Percentiles rank a stretch among this genome's conserved stretches.
Evolutionary conservation across 1,140 invertebrate genomes (phyloP).

Genomic region (Trinorchestia longiramus): DNA sequence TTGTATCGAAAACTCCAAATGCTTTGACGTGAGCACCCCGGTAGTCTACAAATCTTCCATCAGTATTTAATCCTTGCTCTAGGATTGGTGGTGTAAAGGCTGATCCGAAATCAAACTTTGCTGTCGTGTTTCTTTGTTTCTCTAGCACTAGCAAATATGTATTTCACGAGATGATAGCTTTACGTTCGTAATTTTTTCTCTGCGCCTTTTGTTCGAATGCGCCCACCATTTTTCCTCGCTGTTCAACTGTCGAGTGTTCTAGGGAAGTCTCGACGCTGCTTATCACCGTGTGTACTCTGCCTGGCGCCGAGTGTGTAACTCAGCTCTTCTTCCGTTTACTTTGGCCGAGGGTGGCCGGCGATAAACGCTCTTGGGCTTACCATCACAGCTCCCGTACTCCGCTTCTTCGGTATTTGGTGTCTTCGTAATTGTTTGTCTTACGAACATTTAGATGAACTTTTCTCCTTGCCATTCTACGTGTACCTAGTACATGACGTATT

Average conservation of each 20-base stretch:
- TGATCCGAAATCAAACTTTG: not conserved
- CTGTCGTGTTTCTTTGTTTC: not conserved
- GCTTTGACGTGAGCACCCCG: not conserved
- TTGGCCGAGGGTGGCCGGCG: conserved; percentile 14
- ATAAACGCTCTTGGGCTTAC: not conserved
- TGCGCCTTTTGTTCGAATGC: not conserved
- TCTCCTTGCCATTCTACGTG: no score
- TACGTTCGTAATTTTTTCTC: not conserved
- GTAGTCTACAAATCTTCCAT: not conserved
- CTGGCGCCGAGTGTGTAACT: not conserved
- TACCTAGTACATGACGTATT: no score
- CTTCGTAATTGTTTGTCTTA: not conserved
- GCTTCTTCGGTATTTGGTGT: not conserved
- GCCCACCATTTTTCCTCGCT: not conserved
- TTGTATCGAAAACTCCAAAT: not conserved
- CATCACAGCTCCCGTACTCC: not conserved
- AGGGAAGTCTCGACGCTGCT: not conserved
- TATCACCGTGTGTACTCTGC: conserved; percentile 6
- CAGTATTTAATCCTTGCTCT: not conserved
- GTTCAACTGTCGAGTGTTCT: not conserved
- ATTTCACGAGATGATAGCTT: not conserved
- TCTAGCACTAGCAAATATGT: no score
- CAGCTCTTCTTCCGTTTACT: conserved; percentile 4
- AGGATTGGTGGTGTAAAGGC: not conserved
- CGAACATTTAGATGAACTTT: not conserved